phyloP scores from a whole-genome alignment of 2,113 vertebrate species.

The Pachyramphus minor region DNA sequence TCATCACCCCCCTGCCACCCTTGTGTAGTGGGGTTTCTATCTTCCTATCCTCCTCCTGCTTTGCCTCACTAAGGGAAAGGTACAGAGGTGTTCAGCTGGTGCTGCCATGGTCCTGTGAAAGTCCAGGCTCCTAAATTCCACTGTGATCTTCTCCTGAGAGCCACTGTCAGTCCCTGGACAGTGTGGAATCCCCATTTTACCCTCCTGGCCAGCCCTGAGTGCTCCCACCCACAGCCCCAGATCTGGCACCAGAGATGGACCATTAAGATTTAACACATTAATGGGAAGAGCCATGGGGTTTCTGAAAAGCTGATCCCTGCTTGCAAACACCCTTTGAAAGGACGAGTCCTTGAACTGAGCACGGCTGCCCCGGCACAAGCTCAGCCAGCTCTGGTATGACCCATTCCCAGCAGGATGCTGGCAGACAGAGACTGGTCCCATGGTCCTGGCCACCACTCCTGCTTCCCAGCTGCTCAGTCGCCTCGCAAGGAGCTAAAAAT shows the following conservation, averaged over 20 bases:
- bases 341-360: neutral
- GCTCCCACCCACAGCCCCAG: rapidly evolving
- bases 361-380: neutral
- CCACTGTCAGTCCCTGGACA: neutral
- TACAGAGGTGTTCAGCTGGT: neutral
- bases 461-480: neutral
- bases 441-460: neutral
- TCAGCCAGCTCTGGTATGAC: neutral
- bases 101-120: neutral
- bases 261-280: neutral
- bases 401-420: neutral
- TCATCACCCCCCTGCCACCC: neutral
- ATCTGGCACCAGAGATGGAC: rapidly evolving
- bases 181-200: rapidly evolving
- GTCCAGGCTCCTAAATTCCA: neutral
- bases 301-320: neutral
- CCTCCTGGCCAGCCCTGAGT: neutral
- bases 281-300: neutral
- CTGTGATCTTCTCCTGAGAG: neutral
- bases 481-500: conserved; percentile 6
- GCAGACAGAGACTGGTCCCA: neutral
- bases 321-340: neutral
- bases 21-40: rapidly evolving
- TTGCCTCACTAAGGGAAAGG: neutral
- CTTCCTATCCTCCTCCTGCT: neutral